Base-by-base conservation (phyloP, 92 coral and sea anemone genomes). In the Heteractis magnifica region DNA sequence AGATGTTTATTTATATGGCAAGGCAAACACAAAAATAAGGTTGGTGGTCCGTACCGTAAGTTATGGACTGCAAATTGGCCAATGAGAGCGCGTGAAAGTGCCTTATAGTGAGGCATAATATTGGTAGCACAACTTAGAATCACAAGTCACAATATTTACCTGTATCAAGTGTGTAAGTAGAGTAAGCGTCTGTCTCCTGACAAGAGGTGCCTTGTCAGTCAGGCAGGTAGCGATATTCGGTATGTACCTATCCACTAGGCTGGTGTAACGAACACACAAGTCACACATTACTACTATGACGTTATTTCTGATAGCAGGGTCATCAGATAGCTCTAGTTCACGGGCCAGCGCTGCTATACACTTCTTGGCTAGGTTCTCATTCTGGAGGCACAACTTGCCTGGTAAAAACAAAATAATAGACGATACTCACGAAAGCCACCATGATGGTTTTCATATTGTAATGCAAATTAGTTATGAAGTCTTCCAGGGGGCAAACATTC, bases 361-460 rank as follows among this genome's bases (percentile, higher is more conserved):
- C 84, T 94, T 92, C 78, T 97, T 97, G 82, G 99, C 99, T 41
- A 97, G 76, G 49, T 79, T 81, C 60, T 97, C 99, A 83, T 97
- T 94, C 87, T 97, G 99, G 71, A 97, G 97, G 77, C 99, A 97
- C 89, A 97, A 82, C 88, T 97, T 97, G 9, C 99, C 98, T 95
- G 64, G 13, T 5, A 76, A 34, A 0, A 71, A 79, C 14, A 52
- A 50, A 26, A 44, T 72, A 6, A 49, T 8, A 72, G 49, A 6
- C 20, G 7, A 4, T 34, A 15, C 4, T 10, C 44, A 34, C 44
- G 44, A 34, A 0, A 34, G 44, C 44, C 44, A 2, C 44, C 44
- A 34, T 34, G 3, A 1, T 34, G 44, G 44, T 34, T 34, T 26
- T 34, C 44, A 34, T 34, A 34, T 34, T 9, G 77, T 55, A 1